Percentiles rank a stretch among this genome's conserved stretches.
Evolutionary conservation across 2,797 vertebrate genomes (phyloP).

Genomic region (Ceyx erithaca): DNA sequence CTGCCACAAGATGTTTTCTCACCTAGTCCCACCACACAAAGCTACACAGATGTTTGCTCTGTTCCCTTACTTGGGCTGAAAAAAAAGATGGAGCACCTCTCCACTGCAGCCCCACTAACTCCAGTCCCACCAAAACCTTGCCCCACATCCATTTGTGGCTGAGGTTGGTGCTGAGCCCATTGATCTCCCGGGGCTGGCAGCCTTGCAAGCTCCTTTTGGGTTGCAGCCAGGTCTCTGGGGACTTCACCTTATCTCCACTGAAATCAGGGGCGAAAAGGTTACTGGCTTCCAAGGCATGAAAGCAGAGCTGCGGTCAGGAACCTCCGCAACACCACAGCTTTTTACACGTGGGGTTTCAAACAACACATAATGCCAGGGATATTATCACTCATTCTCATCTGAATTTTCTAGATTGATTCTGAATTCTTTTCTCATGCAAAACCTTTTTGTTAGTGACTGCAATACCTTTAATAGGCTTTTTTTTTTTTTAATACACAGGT

Average conservation of each 20-base stretch:
- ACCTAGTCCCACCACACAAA: neutral
- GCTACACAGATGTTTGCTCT: rapidly evolving
- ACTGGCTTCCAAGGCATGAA: neutral
- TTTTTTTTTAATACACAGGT: constrained; percentile 55
- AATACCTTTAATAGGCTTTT: neutral
- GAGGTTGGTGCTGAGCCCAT: neutral
- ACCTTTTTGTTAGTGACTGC: neutral
- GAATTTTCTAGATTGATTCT: neutral
- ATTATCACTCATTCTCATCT: neutral
- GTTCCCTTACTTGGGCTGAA: rapidly evolving
- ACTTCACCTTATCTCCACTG: neutral
- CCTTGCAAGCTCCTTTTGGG: neutral
- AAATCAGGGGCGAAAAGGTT: neutral
- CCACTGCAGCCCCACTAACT: neutral
- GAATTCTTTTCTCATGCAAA: constrained; percentile 4
- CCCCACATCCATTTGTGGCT: rapidly evolving
- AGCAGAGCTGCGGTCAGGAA: neutral
- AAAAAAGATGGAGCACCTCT: too few species aligned
- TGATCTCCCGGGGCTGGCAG: neutral
- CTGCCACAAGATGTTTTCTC: neutral
- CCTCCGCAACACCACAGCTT: neutral
- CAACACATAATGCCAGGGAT: neutral
- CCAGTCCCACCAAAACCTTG: neutral
- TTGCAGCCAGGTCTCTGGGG: neutral
- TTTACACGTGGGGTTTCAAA: rapidly evolving